These are phyloP conservation scores for Phlogophora meticulosa DNA, from an alignment of 2,888 invertebrate species.

Conservation along the genomic window DNA sequence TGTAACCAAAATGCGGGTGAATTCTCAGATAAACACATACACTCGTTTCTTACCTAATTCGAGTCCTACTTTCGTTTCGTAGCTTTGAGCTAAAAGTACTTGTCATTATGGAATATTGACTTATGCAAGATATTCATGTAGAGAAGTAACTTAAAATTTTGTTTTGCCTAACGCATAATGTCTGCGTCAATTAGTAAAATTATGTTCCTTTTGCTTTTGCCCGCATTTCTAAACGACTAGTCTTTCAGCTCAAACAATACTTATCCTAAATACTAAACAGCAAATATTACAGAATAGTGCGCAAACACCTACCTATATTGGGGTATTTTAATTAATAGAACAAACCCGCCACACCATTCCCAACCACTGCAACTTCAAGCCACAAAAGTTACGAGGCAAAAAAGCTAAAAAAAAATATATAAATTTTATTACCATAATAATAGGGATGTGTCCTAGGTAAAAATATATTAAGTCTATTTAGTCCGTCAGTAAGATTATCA, in stretches of 20 bases:
- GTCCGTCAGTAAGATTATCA: too few species aligned
- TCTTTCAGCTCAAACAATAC: constrained; percentile 21
- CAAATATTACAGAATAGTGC: constrained; percentile 9
- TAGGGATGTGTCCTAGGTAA: too few species aligned
- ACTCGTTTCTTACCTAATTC: neutral
- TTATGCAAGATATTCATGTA: constrained; percentile 13
- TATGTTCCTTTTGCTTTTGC: neutral
- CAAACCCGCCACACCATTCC: too few species aligned
- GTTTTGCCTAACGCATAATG: constrained; percentile 17
- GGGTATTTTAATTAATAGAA: too few species aligned
- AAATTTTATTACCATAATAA: too few species aligned
- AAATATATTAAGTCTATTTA: too few species aligned
- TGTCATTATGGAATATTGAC: constrained; percentile 5
- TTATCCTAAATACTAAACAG: neutral
- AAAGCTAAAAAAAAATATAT: too few species aligned
- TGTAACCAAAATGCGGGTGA: too few species aligned
- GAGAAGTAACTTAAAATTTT: constrained; percentile 8
- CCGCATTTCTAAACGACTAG: constrained; percentile 16
- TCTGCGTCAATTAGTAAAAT: constrained; percentile 17
- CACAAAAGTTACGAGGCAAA: too few species aligned
- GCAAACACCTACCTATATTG: neutral
- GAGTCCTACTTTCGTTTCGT: constrained; percentile 26
- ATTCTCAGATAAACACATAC: neutral
- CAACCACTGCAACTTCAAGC: too few species aligned
- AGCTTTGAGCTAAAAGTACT: neutral